phyloP scores from a whole-genome alignment of 2,888 invertebrate species.

The Entomobrya proxima region DNA sequence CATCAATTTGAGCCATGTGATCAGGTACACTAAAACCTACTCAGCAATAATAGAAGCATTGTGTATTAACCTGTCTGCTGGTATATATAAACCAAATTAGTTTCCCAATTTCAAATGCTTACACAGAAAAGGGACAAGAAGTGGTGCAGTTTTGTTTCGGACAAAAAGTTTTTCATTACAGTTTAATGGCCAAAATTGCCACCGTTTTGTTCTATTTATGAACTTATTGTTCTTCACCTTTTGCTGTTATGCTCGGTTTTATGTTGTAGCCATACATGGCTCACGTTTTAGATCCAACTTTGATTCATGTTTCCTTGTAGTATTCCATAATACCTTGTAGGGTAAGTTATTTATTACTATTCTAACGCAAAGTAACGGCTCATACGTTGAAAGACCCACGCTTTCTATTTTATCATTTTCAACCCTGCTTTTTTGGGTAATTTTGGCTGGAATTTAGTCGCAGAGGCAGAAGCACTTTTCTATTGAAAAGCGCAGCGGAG shows the following conservation, averaged over 20 bases:
- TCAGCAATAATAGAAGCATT: no score
- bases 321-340: neutral
- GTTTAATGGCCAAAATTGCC: neutral
- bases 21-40: neutral
- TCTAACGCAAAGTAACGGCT: neutral
- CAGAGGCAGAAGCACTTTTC: neutral
- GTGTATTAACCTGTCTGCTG: no score
- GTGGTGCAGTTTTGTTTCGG: neutral
- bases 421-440: neutral
- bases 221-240: neutral
- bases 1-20: slow-evolving; percentile 14
- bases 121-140: neutral
- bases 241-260: neutral
- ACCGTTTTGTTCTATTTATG: neutral
- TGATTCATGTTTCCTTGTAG: slow-evolving; percentile 4
- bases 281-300: neutral
- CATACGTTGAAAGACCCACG: neutral
- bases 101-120: neutral
- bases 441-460: slow-evolving; percentile 18
- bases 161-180: neutral
- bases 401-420: neutral
- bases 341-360: neutral
- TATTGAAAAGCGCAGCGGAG: neutral
- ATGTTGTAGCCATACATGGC: neutral
- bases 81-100: slow-evolving; percentile 15